phyloP scores from a whole-genome alignment of 2,888 invertebrate species.

The Ditylenchus weischeri region DNA sequence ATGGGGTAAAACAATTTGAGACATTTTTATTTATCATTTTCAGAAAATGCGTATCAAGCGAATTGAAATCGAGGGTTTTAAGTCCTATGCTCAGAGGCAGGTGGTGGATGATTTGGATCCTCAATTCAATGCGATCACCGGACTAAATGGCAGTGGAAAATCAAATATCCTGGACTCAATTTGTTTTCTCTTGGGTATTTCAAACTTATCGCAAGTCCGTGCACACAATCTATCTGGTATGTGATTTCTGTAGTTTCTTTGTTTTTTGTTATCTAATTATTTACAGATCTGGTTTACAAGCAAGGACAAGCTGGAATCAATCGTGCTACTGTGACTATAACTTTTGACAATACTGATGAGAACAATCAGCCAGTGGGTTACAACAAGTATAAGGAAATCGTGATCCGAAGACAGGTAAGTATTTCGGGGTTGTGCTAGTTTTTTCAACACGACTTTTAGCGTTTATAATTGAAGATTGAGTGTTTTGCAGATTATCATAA shows the following conservation, averaged over 20 bases:
- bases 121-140: constrained; percentile 95
- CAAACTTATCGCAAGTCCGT: constrained; percentile 70
- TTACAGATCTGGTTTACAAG: constrained; percentile 85
- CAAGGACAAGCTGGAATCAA: constrained; percentile 92
- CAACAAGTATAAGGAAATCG: constrained; percentile 83
- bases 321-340: constrained; percentile 89
- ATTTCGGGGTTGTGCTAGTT: not conserved
- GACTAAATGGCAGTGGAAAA: constrained; percentile 86
- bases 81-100: constrained; percentile 89
- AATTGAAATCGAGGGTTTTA: constrained; percentile 90
- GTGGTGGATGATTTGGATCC: constrained; percentile 87
- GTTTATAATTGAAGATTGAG: not conserved
- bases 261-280: constrained; percentile 70
- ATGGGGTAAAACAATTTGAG: no score
- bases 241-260: not conserved
- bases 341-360: constrained; percentile 82
- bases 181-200: constrained; percentile 93
- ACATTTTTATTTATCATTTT: not conserved
- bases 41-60: constrained; percentile 80
- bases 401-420: constrained; percentile 79
- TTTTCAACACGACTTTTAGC: not conserved
- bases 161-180: constrained; percentile 82
- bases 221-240: not conserved
- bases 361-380: constrained; percentile 81
- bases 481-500: constrained; percentile 40